A percentile compares a stretch with the other conserved stretches of the same genome.
phyloP scores from a whole-genome alignment of 1,140 invertebrate genomes.

The Chlorops oryzae region DNA sequence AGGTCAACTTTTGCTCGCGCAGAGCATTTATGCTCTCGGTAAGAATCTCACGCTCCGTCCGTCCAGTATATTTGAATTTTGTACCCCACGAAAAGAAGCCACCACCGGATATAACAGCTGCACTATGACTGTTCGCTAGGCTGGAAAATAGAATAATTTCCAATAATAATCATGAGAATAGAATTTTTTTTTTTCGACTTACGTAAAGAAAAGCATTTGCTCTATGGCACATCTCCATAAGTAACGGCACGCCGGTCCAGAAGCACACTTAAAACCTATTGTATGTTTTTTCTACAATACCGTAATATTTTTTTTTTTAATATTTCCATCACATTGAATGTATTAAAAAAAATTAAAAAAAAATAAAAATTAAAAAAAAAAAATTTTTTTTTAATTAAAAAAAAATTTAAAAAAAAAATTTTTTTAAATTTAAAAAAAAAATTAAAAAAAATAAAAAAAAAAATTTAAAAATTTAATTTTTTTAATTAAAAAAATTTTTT shows the following conservation, averaged over 20 bases:
- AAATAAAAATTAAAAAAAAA: too few relatives aligned
- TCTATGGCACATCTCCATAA: conserved; percentile 95
- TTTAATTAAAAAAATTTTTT: too few relatives aligned
- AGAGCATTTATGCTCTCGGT: conserved; percentile 54
- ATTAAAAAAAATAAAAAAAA: too few relatives aligned
- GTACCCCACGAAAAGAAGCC: conserved; percentile 90
- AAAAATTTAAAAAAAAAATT: background rate
- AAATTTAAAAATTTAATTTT: too few relatives aligned
- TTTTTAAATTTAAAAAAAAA: background rate
- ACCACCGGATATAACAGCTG: conserved; percentile 83
- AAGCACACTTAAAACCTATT: conserved; percentile 90
- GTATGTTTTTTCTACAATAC: conserved; percentile 83
- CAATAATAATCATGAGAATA: background rate
- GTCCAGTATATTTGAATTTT: conserved; percentile 85
- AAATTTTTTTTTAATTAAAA: too few relatives aligned
- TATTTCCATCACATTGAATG: too few relatives aligned
- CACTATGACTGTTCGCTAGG: conserved; percentile 78
- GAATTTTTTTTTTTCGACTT: conserved; percentile 55
- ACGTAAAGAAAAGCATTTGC: conserved; percentile 97
- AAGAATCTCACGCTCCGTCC: conserved; percentile 82
- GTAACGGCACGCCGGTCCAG: conserved; percentile 82
- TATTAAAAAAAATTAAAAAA: too few relatives aligned
- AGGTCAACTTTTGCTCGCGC: conserved; percentile 52
- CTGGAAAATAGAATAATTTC: conserved; percentile 51
- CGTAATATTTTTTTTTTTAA: background rate